Evolutionary conservation across 1,140 invertebrate genomes (phyloP).

Genomic region (Drosophila sulfurigaster): DNA sequence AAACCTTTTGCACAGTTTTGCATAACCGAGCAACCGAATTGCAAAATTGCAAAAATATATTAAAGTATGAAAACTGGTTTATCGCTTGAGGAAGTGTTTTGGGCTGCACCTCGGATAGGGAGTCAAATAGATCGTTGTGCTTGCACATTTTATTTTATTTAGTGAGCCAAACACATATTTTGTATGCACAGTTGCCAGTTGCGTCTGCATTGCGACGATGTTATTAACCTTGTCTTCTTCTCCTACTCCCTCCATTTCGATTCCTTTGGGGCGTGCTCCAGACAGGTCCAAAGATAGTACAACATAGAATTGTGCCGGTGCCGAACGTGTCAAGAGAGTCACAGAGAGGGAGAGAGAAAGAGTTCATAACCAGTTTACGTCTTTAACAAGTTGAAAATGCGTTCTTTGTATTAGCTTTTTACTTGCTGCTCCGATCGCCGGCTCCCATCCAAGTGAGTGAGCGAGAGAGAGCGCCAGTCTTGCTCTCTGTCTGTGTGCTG

Average conservation of each 20-base stretch:
- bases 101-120: constrained; percentile 26
- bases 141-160: constrained; percentile 8
- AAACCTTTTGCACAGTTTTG: constrained; percentile 41
- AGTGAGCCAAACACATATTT: constrained; percentile 29
- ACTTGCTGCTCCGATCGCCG: constrained; percentile 37
- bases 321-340: constrained; percentile 9
- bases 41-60: constrained; percentile 40
- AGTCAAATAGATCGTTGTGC: background rate
- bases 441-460: constrained; percentile 1
- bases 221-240: constrained; percentile 64
- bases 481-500: background rate
- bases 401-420: constrained; percentile 65
- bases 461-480: background rate
- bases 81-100: constrained; percentile 35
- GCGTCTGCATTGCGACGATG: constrained; percentile 46
- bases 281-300: constrained; percentile 40
- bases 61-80: constrained; percentile 37
- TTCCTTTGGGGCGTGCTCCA: constrained; percentile 40
- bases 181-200: constrained; percentile 55
- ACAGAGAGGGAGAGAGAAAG: no score
- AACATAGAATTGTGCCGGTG: constrained; percentile 56
- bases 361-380: constrained; percentile 58
- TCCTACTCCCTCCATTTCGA: background rate
- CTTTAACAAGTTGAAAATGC: constrained; percentile 32
- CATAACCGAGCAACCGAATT: constrained; percentile 39